A percentile compares a stretch with the other conserved stretches of the same genome.
Conservation (phyloP, 2,797 vertebrate genomes). For the Gambelia wislizenii region DNA sequence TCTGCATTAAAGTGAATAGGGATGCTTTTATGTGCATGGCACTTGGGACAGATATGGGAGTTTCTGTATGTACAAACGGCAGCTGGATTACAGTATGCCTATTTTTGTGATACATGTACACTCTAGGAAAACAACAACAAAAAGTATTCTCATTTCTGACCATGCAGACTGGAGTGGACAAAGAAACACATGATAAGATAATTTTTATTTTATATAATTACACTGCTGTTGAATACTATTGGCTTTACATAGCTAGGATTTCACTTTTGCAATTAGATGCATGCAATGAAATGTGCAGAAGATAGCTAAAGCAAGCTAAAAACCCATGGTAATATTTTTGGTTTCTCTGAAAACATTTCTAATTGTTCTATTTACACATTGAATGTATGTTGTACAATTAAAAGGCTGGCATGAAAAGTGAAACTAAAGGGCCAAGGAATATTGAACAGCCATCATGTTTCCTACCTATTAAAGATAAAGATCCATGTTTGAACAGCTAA, state of each 20-base stretch:
- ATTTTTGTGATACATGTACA: not conserved
- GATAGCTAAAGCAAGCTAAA: constrained; percentile 42
- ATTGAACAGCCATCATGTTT: constrained; percentile 36
- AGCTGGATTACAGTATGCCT: not conserved
- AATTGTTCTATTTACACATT: constrained; percentile 35
- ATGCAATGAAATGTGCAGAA: too few species aligned
- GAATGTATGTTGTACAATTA: constrained; percentile 28
- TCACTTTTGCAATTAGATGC: constrained; percentile 31
- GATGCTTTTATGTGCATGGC: not conserved
- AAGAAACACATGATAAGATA: not conserved
- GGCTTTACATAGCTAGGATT: constrained; percentile 44
- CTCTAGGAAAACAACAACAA: not conserved
- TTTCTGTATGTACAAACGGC: not conserved
- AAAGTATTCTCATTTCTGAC: not conserved
- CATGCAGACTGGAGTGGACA: not conserved
- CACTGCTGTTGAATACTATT: constrained; percentile 2
- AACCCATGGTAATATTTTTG: constrained; percentile 33
- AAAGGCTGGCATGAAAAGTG: constrained; percentile 2
- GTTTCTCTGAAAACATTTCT: constrained; percentile 43
- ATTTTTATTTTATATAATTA: not conserved
- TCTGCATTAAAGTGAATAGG: not conserved
- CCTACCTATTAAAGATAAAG: not conserved
- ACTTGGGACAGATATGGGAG: not conserved
- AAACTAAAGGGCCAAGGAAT: constrained; percentile 39
- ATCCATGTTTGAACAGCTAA: constrained; percentile 16